Percentiles rank a stretch among this genome's conserved stretches.
These are phyloP conservation scores for Trichomalopsis sarcophagae DNA, from an alignment of 1,140 invertebrate genomes.

Conservation along the genomic window DNA sequence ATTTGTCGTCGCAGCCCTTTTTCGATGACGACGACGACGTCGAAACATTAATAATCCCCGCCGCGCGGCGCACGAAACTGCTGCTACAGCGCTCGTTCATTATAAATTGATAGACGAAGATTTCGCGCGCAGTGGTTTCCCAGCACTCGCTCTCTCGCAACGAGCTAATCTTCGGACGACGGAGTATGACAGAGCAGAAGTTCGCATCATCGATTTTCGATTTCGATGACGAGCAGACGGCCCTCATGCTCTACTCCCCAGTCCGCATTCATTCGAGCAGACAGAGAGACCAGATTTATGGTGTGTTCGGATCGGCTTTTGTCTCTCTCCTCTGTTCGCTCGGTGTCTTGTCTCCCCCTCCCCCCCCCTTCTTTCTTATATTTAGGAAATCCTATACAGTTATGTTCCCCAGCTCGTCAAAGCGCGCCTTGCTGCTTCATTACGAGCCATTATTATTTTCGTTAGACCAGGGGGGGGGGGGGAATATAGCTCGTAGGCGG, in stretches of 20 bases:
- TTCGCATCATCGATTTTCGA: slow-evolving; percentile 32
- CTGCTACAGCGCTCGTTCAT: not conserved
- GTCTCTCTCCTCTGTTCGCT: not conserved
- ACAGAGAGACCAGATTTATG: not conserved
- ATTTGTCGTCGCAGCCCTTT: slow-evolving; percentile 11
- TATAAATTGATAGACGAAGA: slow-evolving; percentile 16
- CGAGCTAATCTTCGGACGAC: not conserved
- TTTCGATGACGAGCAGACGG: slow-evolving; percentile 10
- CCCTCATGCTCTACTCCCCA: not conserved
- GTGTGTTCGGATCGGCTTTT: not conserved
- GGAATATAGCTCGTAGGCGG: not conserved
- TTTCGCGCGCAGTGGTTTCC: not conserved
- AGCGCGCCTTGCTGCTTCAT: no score
- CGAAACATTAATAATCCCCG: not conserved
- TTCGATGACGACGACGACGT: not conserved
- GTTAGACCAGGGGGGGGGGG: no score
- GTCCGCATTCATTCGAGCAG: not conserved
- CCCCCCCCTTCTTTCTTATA: no score
- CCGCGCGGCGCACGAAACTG: not conserved
- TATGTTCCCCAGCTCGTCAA: no score
- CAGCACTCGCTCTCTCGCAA: no score
- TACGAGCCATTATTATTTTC: no score
- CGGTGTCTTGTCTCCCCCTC: no score
- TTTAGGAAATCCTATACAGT: no score
- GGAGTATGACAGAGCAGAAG: not conserved